A percentile compares a stretch with the other conserved stretches of the same genome.
phyloP scores from a whole-genome alignment of 2,113 vertebrate species.

The Gnathonemus longibarbis region DNA sequence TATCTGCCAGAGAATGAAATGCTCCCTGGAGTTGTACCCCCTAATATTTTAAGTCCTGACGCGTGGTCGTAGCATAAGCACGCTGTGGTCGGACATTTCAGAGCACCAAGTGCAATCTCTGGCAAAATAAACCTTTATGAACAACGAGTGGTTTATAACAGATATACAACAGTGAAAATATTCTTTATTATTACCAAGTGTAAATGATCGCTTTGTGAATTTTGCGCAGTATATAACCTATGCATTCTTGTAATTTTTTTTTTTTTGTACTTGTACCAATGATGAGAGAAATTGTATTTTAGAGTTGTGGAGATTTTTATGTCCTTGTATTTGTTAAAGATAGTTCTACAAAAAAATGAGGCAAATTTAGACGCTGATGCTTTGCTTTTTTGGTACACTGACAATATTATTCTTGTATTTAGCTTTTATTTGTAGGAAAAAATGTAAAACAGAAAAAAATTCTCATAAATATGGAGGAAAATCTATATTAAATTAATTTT shows the following conservation, averaged over 20 bases:
- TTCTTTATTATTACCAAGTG: conserved; percentile 28
- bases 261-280: conserved; percentile 71
- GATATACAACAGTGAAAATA: conserved; percentile 7
- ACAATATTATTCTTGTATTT: conserved; percentile 68
- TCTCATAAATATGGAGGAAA: conserved; percentile 60
- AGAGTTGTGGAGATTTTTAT: conserved; percentile 85
- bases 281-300: conserved; percentile 84
- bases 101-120: conserved; percentile 45
- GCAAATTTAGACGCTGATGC: conserved; percentile 78
- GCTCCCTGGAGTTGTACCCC: conserved; percentile 25
- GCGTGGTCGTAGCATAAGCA: conserved; percentile 3
- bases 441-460: conserved; percentile 28
- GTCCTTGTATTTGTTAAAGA: conserved; percentile 76
- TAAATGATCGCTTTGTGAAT: conserved; percentile 75
- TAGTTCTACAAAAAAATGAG: conserved; percentile 65
- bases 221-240: conserved; percentile 80
- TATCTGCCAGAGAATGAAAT: conserved; percentile 21
- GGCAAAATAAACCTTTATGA: conserved; percentile 23
- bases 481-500: conserved; percentile 55
- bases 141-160: not conserved
- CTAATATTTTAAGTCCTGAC: conserved; percentile 44
- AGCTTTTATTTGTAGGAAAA: conserved; percentile 69
- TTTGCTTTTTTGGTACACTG: conserved; percentile 83
- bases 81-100: conserved; percentile 57
- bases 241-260: conserved; percentile 82